These are phyloP conservation scores for Haemorhous mexicanus DNA, from an alignment of 2,113 vertebrate genomes.

Conservation along the genomic window DNA sequence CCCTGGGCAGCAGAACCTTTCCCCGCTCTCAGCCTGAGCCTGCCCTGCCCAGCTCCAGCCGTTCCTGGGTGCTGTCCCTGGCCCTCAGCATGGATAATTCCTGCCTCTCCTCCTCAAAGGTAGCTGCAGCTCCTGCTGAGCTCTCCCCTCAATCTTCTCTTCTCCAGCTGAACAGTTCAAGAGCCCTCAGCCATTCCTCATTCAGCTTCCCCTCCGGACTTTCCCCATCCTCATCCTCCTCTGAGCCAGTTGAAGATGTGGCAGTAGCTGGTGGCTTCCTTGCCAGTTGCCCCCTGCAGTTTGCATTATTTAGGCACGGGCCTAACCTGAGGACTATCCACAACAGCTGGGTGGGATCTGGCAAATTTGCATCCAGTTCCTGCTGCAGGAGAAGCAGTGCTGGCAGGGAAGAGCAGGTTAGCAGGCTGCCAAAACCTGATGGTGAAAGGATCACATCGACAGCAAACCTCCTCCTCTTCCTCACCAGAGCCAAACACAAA, in stretches of 20 bases:
- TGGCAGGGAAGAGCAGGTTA: neutral
- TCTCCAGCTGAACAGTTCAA: neutral
- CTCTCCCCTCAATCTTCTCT: neutral
- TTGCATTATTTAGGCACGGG: neutral
- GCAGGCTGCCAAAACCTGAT: neutral
- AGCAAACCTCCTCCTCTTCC: neutral
- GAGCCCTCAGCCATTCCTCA: neutral
- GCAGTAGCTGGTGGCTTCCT: neutral
- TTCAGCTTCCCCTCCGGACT: neutral
- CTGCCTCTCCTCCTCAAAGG: neutral
- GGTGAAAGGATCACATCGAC: accelerated
- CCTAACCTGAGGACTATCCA: neutral
- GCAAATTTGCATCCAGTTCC: neutral
- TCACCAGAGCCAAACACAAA: neutral
- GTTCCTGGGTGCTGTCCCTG: neutral
- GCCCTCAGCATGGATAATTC: neutral
- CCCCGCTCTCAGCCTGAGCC: too few relatives aligned
- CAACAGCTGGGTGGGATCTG: neutral
- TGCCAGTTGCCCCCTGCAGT: neutral
- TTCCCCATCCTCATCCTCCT: neutral
- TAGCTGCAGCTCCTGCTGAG: neutral
- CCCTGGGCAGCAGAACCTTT: too few relatives aligned
- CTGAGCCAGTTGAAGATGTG: neutral
- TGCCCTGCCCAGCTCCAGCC: neutral
- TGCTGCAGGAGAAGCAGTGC: neutral